Conservation (phyloP, 2,113 vertebrate genomes). For the Narcine bancroftii region DNA sequence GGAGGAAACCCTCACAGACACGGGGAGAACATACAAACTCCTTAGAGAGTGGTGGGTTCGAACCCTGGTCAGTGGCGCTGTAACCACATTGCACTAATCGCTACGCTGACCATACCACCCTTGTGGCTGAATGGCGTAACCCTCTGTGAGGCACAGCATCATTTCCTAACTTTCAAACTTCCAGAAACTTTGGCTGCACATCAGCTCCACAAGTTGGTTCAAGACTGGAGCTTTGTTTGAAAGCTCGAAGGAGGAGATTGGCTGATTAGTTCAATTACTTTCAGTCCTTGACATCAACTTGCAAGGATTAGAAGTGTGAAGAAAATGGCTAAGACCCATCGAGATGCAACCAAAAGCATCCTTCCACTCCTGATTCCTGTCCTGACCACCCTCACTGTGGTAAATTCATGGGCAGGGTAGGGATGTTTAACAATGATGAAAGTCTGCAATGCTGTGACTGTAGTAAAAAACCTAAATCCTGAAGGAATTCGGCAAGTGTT, state of each 20-base stretch:
- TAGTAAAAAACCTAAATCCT: too few relatives aligned
- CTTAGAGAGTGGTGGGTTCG: too few relatives aligned
- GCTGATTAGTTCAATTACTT: neutral
- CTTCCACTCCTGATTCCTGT: neutral
- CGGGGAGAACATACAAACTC: too few relatives aligned
- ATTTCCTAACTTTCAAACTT: neutral
- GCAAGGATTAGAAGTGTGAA: neutral
- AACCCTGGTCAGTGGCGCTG: too few relatives aligned
- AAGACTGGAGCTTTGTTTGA: neutral
- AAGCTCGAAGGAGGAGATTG: neutral
- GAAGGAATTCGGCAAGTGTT: too few relatives aligned
- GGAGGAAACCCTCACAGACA: too few relatives aligned
- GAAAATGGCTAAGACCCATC: neutral
- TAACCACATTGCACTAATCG: too few relatives aligned
- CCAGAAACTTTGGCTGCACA: neutral
- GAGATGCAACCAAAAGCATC: neutral
- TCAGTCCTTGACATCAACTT: neutral
- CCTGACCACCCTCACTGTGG: neutral
- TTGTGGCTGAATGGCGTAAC: slow-evolving; percentile 3
- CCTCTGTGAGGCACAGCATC: too few relatives aligned
- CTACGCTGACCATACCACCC: too few relatives aligned
- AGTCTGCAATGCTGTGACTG: too few relatives aligned
- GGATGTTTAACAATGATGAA: neutral
- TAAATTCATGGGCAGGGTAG: neutral
- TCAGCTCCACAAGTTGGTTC: neutral